Evolutionary conservation across 2,888 invertebrate genomes (phyloP), one percentile per base, ranked within the genome.

Genomic region (Lacanobia wlatinum): DNA sequence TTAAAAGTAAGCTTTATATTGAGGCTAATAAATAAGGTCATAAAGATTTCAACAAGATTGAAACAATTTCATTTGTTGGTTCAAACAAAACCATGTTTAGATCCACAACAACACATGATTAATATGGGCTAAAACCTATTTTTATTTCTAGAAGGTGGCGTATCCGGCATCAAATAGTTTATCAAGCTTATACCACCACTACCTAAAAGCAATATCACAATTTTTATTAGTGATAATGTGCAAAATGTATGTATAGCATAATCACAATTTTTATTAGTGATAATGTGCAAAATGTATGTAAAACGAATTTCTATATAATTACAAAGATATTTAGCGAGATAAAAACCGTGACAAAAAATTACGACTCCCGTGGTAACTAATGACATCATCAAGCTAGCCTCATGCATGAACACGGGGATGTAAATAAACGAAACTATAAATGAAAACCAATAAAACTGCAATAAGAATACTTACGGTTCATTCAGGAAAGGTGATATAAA

Each of bases 401-500:
- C 62, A 56, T 64, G 70, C 28, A 60, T 61, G 67, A 40, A 53
- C 28, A 78, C 18, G 48, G 50, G 18, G n/a, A 76, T 70, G 72
- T 73, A 73, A 76, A 76, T 80, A 73, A 59, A 65, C n/a, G 46
- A 53, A 61, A 70, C 6, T 61, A 0, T 76, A 52, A 28, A 72
- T 74, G 48, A 74, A 67, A 70, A 69, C 55, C 70, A 66, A 67
- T 71, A 48, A 8, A 66, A 72, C 48, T 76, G 4, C 38, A 55
- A n/a, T 10, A 61, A 43, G 53, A 73, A 81, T 92, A 98, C 98
- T 98, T 96, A 98, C 98, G 98, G 98, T 94, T 98, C 98, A 89
- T 97, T 97, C 73, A 98, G 96, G 83, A 98, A 97, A 48, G 98
- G 98, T 78, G 98, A 97, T 86, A 98, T 97, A 93, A 98, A 98